phyloP scores from a whole-genome alignment of 2,888 invertebrate genomes.

The Apeira syringaria region DNA sequence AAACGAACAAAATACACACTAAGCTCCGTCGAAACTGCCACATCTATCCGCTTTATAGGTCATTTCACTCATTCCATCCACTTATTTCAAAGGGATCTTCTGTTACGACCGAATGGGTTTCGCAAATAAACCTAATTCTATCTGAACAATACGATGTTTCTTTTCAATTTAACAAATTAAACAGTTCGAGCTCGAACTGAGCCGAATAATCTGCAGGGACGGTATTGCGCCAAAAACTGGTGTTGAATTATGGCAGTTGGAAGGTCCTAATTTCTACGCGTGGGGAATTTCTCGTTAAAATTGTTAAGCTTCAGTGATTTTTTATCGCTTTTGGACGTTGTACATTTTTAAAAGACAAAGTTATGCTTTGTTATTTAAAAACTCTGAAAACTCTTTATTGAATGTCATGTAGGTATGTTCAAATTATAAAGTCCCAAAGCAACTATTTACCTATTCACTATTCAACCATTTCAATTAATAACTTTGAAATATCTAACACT shows the following conservation, averaged over 20 bases:
- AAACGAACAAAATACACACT: conserved; percentile 51
- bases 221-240: conserved; percentile 28
- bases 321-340: not conserved
- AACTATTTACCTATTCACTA: too few relatives aligned
- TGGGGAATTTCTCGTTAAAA: not conserved
- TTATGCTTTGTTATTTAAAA: too few relatives aligned
- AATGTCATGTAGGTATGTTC: too few relatives aligned
- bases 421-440: too few relatives aligned
- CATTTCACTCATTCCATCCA: conserved; percentile 77
- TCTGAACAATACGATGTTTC: conserved; percentile 74
- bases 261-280: conserved; percentile 6
- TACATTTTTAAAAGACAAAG: not conserved
- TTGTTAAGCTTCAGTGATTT: conserved; percentile 7
- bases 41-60: conserved; percentile 74
- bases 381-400: too few relatives aligned
- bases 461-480: too few relatives aligned
- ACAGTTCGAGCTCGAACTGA: conserved; percentile 45
- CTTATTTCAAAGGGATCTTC: conserved; percentile 74
- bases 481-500: too few relatives aligned
- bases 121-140: conserved; percentile 77
- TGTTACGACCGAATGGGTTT: conserved; percentile 73
- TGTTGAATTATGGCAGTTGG: conserved; percentile 15
- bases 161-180: conserved; percentile 81
- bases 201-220: conserved; percentile 38
- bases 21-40: conserved; percentile 59